Percentiles rank a stretch among this genome's conserved stretches.
phyloP scores from a whole-genome alignment of 2,888 invertebrate genomes.

The Lepidochitona cinerea region DNA sequence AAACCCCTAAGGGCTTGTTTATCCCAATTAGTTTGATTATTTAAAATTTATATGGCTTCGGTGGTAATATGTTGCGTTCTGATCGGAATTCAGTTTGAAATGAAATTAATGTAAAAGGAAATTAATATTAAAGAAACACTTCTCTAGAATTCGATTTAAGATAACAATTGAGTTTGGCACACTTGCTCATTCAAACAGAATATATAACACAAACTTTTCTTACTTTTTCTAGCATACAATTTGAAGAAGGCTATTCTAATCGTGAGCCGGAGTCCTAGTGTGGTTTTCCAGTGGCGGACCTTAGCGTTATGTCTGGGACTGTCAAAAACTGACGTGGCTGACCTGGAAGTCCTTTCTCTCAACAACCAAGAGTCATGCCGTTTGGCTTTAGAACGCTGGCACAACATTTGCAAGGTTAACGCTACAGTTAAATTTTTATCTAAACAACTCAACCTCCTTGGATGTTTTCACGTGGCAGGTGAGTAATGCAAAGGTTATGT shows the following conservation, averaged over 20 bases:
- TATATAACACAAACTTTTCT: too few species aligned
- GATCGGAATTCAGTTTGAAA: too few species aligned
- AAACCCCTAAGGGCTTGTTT: too few species aligned
- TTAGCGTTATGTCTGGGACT: neutral
- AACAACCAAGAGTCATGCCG: neutral
- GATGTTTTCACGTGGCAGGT: conserved; percentile 1
- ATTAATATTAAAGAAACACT: too few species aligned
- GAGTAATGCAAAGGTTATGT: too few species aligned
- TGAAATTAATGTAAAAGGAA: too few species aligned
- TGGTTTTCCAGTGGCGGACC: neutral
- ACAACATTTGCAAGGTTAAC: neutral
- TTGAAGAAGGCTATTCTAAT: neutral
- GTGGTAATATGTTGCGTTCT: too few species aligned
- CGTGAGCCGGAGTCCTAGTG: neutral
- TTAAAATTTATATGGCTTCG: too few species aligned
- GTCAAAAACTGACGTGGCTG: neutral
- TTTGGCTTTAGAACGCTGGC: conserved; percentile 1
- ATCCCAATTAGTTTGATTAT: too few species aligned
- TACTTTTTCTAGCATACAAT: neutral
- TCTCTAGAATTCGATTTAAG: too few species aligned
- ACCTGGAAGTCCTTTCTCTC: neutral
- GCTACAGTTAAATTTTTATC: neutral
- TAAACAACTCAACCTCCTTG: neutral
- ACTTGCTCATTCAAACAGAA: too few species aligned
- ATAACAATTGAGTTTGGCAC: too few species aligned